Base-by-base conservation (phyloP, 2,113 vertebrate species). In the Dasypus novemcinctus region DNA sequence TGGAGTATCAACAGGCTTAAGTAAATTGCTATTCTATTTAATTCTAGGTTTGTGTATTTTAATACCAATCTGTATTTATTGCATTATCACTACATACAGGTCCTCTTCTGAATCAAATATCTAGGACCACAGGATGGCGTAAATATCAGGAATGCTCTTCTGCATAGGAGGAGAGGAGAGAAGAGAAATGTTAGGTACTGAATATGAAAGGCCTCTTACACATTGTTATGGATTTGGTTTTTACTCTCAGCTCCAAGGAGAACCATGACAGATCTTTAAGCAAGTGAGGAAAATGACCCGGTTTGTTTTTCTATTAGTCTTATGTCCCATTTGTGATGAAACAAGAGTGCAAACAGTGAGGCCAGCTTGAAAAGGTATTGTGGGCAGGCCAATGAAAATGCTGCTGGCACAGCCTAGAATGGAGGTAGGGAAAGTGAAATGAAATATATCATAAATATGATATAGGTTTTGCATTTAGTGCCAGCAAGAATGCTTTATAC, bases 371-470 rank as follows among this genome's bases (percentile, higher is more conserved):
- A 33, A 88, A 46, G 29, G 7, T 9, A 1, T 1, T 38, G 0
- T 4, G 49, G 38, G n/a, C 54, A 41, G 46, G 31, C 18, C 54
- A 10, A 1, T 23, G 8, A 17, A 84, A 36, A 64, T 17, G 74
- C 9, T 1, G 5, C 2, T 4, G 27, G 11, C 20, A 20, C 1
- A 21, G 64, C 18, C 10, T 12, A 23, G 4, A 66, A 20, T 4
- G n/a, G 2, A 1, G 76, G 36, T 31, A 52, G 27, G 52, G 43
- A 41, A 64, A 66, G 86, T 1, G 25, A 5, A 57, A 21, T 63
- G 10, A 75, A 38, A 3, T 17, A 4, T 20, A 41, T 57, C 20
- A 57, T 21, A 57, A 7, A 38, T 14, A 3, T 8, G 63, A 52
- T 10, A 1, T 7, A 31, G 8, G 29, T 11, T 49, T 63, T 76